Evolutionary conservation across 2,888 invertebrate genomes (phyloP), one percentile per base, ranked within the genome.

Genomic region (Ichneumoninae sp.): DNA sequence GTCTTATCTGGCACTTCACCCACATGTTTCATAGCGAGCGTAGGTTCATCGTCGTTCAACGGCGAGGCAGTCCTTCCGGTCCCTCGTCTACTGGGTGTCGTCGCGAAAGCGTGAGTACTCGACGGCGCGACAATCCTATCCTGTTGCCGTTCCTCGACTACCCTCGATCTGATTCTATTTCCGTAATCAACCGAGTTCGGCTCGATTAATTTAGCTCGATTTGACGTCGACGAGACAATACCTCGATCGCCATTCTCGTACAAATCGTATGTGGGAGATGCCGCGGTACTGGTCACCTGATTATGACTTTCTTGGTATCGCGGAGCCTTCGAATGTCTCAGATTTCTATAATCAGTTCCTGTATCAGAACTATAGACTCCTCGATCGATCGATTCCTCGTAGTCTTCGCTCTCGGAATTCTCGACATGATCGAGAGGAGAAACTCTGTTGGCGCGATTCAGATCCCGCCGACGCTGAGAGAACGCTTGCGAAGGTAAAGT

Each of bases 1-100:
- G 52, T 74, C 60, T 69, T 82, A 66, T 65, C 83, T 19, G 71
- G 60, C 40, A 54, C 72, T 8, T 78, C 80, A 7, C 79, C 66
- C 1, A 44, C 50, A 8, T 52, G n/a, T 16, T 19, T 16, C 2
- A 60, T 36, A 65, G 36, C 52, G 22, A 68, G 40, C 57, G 69
- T 33, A 44, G 47, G 26, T 8, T 68, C 33, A 66, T 60, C 62
- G 33, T 75, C 36, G 60, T 62, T 66, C 60, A 13, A 33, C 52
- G 5, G 71, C 66, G 13, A 30, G 13, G 1, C 44, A 0, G 0
- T 47, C 52, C 40, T 6, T 8, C 22, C 74, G 19, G 19, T 47
- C 8, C 62, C 19, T 19, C 33, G 30, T 8, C 50, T 13, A 3
- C 22, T 13, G 33, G 47, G 16, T 44, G 40, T 33, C 19, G 47